Base-by-base conservation (phyloP, 1,140 invertebrate species). In the Drosophila ogumai region DNA sequence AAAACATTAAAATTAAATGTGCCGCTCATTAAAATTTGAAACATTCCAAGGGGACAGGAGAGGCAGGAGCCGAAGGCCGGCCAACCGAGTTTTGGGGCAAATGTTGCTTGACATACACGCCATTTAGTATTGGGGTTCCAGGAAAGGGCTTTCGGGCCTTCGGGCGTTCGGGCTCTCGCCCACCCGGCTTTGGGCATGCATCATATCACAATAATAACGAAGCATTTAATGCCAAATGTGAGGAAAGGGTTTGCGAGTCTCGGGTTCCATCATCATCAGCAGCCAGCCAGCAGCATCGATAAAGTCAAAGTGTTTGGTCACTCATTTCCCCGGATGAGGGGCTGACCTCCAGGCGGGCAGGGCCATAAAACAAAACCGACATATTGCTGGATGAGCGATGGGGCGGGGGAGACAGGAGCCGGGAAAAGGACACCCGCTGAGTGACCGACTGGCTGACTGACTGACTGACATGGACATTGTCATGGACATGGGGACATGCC, bases 1-100 rank as follows among this genome's bases (percentile, higher is more conserved):
- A 79, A 75, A 65, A 69, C 86, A 90, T 90, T 90, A 90, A 85
- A 90, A 90, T 85, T 90, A 81, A 90, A 90, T 90, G 78, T 85
- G 66, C 65, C 43, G 81, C 86, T 90, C 85, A 90, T 90, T 90
- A 86, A 85, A 81, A 85, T 79, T 85, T 72, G 54, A 85, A 90
- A 80, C 84, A 86, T 84, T 73, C 47, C 63, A 58, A 60, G 80
- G 50, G 61, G 56, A 52, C 46, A 28, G 22, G 44, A 50, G 57
- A 4, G 38, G 13, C 19, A 54, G 52, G 13, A 49, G 25, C 47
- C 22, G 22, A 28, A 36, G 50, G 50, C 32, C 50, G 32, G 28
- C 52, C 41, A 32, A 74, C 54, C 52, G 66, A 61, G 66, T 61
- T 56, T 54, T 25, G 50, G 44, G 55, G 76, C 52, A 78, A 87